Evolutionary conservation across 2,888 invertebrate species (phyloP).

Genomic region (Tetragonisca angustula): DNA sequence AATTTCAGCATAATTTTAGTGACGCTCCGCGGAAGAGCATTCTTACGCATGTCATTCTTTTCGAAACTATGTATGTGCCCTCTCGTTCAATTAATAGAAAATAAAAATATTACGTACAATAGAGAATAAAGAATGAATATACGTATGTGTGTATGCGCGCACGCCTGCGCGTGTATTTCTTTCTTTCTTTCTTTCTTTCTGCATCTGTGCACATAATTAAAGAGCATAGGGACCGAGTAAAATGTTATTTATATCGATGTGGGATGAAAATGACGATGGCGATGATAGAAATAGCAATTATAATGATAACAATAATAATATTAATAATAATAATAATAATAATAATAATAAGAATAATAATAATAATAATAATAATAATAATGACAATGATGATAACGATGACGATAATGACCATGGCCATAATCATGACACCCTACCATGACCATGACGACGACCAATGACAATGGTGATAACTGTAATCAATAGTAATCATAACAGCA

Average conservation of each 20-base stretch:
- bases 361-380: background rate
- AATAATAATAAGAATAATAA: background rate
- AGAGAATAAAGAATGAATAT: slow-evolving; percentile 62
- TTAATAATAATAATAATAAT: slow-evolving; percentile 52
- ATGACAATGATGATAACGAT: background rate
- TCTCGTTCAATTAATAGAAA: slow-evolving; percentile 67
- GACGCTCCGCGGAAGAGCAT: slow-evolving; percentile 80
- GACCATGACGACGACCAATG: slow-evolving; percentile 45
- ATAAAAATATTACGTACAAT: slow-evolving; percentile 69
- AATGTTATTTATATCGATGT: slow-evolving; percentile 28
- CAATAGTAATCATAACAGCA: slow-evolving; percentile 52
- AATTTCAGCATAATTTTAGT: slow-evolving; percentile 67
- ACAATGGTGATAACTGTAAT: slow-evolving; percentile 44
- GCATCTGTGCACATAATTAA: slow-evolving; percentile 22
- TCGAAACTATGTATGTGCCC: slow-evolving; percentile 72
- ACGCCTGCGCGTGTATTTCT: background rate
- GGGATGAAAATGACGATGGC: background rate
- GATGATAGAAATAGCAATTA: background rate
- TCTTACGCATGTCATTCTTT: slow-evolving; percentile 63
- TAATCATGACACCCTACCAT: background rate
- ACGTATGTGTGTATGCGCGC: slow-evolving; percentile 9
- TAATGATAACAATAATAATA: slow-evolving; percentile 5
- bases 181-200: background rate
- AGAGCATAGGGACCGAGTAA: slow-evolving; percentile 30
- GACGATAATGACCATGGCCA: background rate